Conservation (phyloP, 1,140 invertebrate genomes). For the Pentalonia nigronervosa region DNA sequence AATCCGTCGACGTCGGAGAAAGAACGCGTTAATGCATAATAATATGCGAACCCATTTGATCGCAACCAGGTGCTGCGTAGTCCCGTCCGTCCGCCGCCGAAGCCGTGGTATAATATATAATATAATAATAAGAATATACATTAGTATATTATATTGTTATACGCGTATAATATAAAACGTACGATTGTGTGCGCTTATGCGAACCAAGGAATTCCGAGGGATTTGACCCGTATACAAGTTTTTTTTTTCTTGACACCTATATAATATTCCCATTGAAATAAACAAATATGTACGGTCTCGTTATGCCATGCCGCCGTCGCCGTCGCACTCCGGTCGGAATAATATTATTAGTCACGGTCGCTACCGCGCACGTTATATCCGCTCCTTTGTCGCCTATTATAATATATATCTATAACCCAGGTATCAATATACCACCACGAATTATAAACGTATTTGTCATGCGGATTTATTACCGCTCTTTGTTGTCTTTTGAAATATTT, state of each 20-base stretch:
- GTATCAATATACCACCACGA: background rate
- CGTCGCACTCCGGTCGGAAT: conserved; percentile 3
- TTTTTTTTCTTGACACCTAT: conserved; percentile 39
- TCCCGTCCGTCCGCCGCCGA: background rate
- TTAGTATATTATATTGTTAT: background rate
- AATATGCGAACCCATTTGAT: background rate
- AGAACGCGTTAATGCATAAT: background rate
- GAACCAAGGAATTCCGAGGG: conserved; percentile 42
- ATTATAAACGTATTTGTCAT: conserved; percentile 57
- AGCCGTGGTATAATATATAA: background rate
- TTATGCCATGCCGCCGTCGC: background rate
- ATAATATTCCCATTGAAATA: conserved; percentile 40
- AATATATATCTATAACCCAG: background rate
- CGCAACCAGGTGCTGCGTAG: conserved; percentile 12
- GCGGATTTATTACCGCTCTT: conserved; percentile 44
- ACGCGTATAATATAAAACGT: background rate
- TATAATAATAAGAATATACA: conserved; percentile 18
- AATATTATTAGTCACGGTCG: conserved; percentile 55
- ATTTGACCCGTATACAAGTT: conserved; percentile 50
- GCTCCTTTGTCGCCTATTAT: conserved; percentile 31
- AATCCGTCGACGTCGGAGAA: conserved; percentile 4
- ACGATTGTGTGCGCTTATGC: background rate
- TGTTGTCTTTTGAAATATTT: conserved; percentile 27
- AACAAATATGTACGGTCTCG: conserved; percentile 35
- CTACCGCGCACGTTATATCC: conserved; percentile 35